Evolutionary conservation across 2,113 vertebrate species (phyloP).

Genomic region (Cheirogaleus medius): DNA sequence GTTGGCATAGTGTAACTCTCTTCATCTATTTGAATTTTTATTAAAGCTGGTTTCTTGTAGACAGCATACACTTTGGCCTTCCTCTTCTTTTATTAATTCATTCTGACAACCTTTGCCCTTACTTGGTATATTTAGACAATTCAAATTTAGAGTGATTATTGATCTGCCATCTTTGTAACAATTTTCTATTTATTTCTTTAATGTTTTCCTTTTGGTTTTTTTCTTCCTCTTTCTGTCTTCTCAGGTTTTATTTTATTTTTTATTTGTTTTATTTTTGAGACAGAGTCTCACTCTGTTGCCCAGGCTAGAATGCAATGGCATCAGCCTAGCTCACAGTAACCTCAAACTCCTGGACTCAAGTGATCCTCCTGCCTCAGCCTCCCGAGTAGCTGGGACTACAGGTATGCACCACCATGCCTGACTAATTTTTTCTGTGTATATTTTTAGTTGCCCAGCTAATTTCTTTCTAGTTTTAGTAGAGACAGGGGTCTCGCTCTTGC

Average conservation of each 20-base stretch:
- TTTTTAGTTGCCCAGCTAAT: no score
- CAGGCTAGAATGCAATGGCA: no score
- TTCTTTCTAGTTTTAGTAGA: no score
- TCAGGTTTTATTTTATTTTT: slow-evolving; percentile 24
- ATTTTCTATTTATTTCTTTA: not conserved
- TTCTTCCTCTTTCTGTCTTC: not conserved
- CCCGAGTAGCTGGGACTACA: no score
- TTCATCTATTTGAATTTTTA: not conserved
- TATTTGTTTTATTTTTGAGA: no score
- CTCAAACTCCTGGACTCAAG: no score
- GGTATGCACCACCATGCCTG: no score
- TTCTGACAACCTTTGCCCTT: not conserved
- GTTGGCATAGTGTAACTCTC: not conserved
- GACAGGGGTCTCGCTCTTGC: no score
- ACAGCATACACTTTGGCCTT: not conserved
- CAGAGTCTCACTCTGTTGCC: no score
- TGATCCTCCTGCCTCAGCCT: no score
- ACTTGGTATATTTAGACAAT: not conserved
- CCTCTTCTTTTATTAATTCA: not conserved
- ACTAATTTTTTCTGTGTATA: no score
- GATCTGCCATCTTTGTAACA: not conserved
- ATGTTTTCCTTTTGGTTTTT: not conserved
- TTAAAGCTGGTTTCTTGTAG: not conserved
- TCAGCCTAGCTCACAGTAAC: no score
- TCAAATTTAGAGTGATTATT: not conserved